phyloP scores from a whole-genome alignment of 2,888 invertebrate genomes.

The Hydrotaea diabolus region DNA sequence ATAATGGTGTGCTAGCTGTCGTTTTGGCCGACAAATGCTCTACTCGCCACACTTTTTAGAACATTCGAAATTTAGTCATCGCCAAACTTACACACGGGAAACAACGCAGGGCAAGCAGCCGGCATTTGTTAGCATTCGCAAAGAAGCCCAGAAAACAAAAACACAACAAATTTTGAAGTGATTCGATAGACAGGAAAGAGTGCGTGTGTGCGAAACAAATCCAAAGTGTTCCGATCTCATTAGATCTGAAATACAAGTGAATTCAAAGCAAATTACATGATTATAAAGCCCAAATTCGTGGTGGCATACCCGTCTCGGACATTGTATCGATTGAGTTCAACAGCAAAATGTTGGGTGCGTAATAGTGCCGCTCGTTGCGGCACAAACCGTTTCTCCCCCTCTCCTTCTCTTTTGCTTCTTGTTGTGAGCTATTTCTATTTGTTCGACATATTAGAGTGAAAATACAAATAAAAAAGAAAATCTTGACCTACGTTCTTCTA shows the following conservation, averaged over 20 bases:
- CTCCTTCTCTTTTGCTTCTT: too few species aligned
- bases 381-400: too few species aligned
- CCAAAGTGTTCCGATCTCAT: not conserved
- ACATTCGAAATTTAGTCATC: slow-evolving; percentile 58
- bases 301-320: slow-evolving; percentile 22
- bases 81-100: slow-evolving; percentile 50
- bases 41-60: slow-evolving; percentile 30
- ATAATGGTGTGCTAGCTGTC: not conserved
- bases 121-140: slow-evolving; percentile 17
- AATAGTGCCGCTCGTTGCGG: slow-evolving; percentile 15
- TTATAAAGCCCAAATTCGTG: not conserved
- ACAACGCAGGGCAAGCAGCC: slow-evolving; percentile 44
- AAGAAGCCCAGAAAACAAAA: slow-evolving; percentile 42
- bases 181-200: slow-evolving; percentile 7
- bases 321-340: slow-evolving; percentile 6
- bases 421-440: slow-evolving; percentile 22
- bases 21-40: not conserved
- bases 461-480: slow-evolving; percentile 41
- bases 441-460: not conserved
- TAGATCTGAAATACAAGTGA: slow-evolving; percentile 14
- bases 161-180: not conserved
- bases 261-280: slow-evolving; percentile 55
- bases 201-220: not conserved
- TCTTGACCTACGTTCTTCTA: slow-evolving; percentile 69
- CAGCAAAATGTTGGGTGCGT: slow-evolving; percentile 64